phyloP scores from a whole-genome alignment of 2,888 invertebrate species.

The Eupithecia subumbrata region DNA sequence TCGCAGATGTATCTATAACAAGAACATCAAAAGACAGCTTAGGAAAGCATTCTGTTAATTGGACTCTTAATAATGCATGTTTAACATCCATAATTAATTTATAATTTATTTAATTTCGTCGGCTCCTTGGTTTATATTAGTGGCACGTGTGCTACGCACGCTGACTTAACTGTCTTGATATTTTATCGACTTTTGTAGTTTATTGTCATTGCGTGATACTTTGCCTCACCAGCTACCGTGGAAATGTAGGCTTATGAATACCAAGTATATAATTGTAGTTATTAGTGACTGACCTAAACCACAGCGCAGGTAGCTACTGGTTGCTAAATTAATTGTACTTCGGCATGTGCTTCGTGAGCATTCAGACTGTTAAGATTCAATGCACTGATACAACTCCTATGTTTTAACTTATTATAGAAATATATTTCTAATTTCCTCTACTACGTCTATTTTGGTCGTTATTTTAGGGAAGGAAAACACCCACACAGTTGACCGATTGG shows the following conservation, averaged over 20 bases:
- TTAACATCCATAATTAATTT: slow-evolving; percentile 57
- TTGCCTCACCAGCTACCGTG: background rate
- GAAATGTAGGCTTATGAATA: background rate
- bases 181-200: slow-evolving; percentile 31
- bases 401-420: background rate
- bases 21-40: slow-evolving; percentile 14
- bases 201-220: background rate
- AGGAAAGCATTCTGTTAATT: slow-evolving; percentile 10
- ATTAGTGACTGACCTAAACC: background rate
- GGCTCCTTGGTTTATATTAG: slow-evolving; percentile 62
- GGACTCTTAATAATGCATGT: slow-evolving; percentile 34
- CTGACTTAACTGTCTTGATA: slow-evolving; percentile 44
- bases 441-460: background rate
- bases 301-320: background rate
- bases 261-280: background rate
- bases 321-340: background rate
- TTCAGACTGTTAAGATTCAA: background rate
- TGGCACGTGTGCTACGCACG: slow-evolving; percentile 62
- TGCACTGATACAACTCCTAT: background rate
- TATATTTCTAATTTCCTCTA: too few species aligned
- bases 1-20: background rate
- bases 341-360: background rate
- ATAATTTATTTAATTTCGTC: slow-evolving; percentile 66
- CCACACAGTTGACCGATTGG: background rate
- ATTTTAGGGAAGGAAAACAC: background rate